Conservation (phyloP, 2,113 vertebrate genomes). For the Chitala chitala region DNA sequence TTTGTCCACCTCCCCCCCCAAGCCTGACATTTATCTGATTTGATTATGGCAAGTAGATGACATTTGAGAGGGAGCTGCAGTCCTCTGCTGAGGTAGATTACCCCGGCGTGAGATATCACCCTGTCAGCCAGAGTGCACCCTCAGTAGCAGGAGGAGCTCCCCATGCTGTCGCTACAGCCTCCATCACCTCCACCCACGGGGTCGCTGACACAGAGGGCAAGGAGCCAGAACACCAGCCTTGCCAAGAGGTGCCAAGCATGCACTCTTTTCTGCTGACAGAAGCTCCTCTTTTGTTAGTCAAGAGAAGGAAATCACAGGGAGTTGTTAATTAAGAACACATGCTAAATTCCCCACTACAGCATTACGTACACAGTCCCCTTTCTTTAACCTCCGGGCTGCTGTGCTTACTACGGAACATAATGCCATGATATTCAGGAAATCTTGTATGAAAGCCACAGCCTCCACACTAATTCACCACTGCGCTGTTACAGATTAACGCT, state of each 20-base stretch:
- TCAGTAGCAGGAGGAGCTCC: too few species aligned
- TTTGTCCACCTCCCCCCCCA: slow-evolving; percentile 16
- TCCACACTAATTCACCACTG: too few species aligned
- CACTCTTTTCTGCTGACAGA: slow-evolving; percentile 40
- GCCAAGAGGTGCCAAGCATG: slow-evolving; percentile 10
- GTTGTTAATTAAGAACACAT: slow-evolving; percentile 57
- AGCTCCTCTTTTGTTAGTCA: slow-evolving; percentile 40
- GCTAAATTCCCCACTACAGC: slow-evolving; percentile 28
- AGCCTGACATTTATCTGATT: slow-evolving; percentile 55
- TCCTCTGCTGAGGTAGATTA: slow-evolving; percentile 40
- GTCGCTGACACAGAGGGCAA: too few species aligned
- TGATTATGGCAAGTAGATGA: slow-evolving; percentile 47
- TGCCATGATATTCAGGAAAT: too few species aligned
- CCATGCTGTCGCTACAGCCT: slow-evolving; percentile 28
- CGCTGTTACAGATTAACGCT: too few species aligned
- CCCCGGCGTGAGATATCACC: slow-evolving; percentile 41
- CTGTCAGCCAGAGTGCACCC: slow-evolving; percentile 43
- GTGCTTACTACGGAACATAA: too few species aligned
- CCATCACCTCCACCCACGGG: slow-evolving; percentile 3
- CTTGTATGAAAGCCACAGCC: too few species aligned
- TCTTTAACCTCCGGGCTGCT: neutral
- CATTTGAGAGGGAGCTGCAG: slow-evolving; percentile 24
- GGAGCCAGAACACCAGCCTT: neutral
- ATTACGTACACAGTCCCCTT: slow-evolving; percentile 16
- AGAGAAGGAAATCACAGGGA: slow-evolving; percentile 45